These are phyloP conservation scores for Thyatira batis DNA, from an alignment of 2,888 invertebrate species.

Conservation along the genomic window DNA sequence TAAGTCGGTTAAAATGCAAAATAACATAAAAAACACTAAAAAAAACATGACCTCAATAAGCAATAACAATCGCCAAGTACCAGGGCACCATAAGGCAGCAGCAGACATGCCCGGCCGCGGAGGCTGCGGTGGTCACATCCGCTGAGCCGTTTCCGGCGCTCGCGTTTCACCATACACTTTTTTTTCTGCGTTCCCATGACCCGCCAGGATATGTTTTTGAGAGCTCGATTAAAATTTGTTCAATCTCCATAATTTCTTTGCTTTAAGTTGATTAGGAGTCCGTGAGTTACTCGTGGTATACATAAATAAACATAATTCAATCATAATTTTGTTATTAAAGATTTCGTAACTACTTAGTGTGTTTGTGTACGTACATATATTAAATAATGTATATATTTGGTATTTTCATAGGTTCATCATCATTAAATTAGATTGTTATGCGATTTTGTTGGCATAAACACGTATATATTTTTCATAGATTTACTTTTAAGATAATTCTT, in stretches of 20 bases:
- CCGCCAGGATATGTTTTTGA: conserved; percentile 27
- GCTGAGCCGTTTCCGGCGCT: conserved; percentile 55
- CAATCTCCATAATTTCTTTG: conserved; percentile 14
- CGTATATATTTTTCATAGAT: too few relatives aligned
- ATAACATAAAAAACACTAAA: not conserved
- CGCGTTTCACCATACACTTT: conserved; percentile 45
- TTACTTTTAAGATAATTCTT: too few relatives aligned
- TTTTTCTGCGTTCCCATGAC: conserved; percentile 60
- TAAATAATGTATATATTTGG: too few relatives aligned
- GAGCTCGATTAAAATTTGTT: conserved; percentile 21
- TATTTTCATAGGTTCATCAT: too few relatives aligned
- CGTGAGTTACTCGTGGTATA: too few relatives aligned
- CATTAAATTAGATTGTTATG: too few relatives aligned
- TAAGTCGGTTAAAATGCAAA: not conserved
- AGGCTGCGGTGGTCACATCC: conserved; percentile 65
- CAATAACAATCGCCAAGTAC: conserved; percentile 5
- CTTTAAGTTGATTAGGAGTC: not conserved
- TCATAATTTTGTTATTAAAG: too few relatives aligned
- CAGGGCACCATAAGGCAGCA: conserved; percentile 9
- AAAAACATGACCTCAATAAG: not conserved
- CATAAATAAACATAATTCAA: too few relatives aligned
- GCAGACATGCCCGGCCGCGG: conserved; percentile 22
- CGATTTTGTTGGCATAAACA: too few relatives aligned
- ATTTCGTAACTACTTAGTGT: too few relatives aligned
- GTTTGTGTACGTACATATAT: too few relatives aligned